A percentile compares a stretch with the other conserved stretches of the same genome.
Conservation (phyloP, 2,888 invertebrate genomes). For the Lithophane semibrunnea region DNA sequence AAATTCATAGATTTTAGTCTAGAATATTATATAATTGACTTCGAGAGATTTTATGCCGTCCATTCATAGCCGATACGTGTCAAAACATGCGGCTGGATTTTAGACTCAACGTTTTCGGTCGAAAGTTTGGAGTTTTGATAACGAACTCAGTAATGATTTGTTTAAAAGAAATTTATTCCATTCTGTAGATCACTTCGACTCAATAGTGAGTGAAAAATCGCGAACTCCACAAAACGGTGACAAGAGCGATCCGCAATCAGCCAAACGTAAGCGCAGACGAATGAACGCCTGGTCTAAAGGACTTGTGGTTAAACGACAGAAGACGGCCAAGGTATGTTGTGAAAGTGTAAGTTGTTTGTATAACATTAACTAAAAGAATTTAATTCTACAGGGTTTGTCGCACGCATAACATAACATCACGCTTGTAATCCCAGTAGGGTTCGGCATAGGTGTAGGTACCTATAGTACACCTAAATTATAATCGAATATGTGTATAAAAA, state of each 20-base stretch:
- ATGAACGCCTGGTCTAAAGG: constrained; percentile 88
- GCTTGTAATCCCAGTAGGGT: too few species aligned
- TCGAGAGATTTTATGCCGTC: background rate
- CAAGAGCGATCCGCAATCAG: constrained; percentile 79
- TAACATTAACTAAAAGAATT: background rate
- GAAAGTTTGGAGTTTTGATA: background rate
- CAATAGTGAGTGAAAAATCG: constrained; percentile 74
- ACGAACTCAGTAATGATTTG: background rate
- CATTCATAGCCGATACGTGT: too few species aligned
- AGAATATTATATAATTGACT: too few species aligned
- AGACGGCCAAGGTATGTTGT: constrained; percentile 79
- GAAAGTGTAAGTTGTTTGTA: constrained; percentile 16
- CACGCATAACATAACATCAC: too few species aligned
- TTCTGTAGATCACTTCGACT: constrained; percentile 74
- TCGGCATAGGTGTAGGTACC: too few species aligned
- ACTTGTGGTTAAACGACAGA: constrained; percentile 81
- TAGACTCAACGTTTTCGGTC: background rate
- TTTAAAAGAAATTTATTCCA: background rate
- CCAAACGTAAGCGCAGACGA: constrained; percentile 83
- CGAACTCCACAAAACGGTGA: constrained; percentile 83
- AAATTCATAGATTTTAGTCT: background rate
- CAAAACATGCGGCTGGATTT: background rate
- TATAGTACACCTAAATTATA: too few species aligned
- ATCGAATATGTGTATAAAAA: too few species aligned
- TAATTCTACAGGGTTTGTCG: background rate